Conservation (phyloP, 2,797 vertebrate genomes). For the Lindbergichthys nudifrons region DNA sequence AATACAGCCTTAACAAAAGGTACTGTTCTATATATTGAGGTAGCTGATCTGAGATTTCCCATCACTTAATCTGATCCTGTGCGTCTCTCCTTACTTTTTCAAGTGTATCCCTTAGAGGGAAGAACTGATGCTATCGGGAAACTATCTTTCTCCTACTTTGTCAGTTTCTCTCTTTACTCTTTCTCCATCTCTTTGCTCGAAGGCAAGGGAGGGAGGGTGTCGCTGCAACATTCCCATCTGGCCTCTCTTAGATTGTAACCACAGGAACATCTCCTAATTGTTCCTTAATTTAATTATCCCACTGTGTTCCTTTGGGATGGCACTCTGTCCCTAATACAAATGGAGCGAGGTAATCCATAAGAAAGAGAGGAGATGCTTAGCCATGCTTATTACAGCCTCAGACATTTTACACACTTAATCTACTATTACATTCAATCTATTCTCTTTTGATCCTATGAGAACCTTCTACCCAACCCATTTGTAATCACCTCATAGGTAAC, state of each 20-base stretch:
- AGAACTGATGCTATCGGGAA: slow-evolving; percentile 32
- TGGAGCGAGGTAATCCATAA: slow-evolving; percentile 74
- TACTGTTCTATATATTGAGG: slow-evolving; percentile 48
- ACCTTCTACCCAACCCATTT: slow-evolving; percentile 40
- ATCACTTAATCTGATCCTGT: slow-evolving; percentile 47
- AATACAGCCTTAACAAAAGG: slow-evolving; percentile 27
- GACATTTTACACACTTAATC: slow-evolving; percentile 80
- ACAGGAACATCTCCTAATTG: slow-evolving; percentile 68
- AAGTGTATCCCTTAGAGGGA: slow-evolving; percentile 44
- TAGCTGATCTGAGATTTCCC: slow-evolving; percentile 47
- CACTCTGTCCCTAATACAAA: slow-evolving; percentile 57
- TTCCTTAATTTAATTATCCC: slow-evolving; percentile 81
- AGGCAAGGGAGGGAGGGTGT: slow-evolving; percentile 8
- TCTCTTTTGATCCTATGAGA: slow-evolving; percentile 74
- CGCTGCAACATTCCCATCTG: slow-evolving; percentile 58
- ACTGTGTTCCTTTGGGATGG: slow-evolving; percentile 69
- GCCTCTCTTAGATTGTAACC: slow-evolving; percentile 59
- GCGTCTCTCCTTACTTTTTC: slow-evolving; percentile 29
- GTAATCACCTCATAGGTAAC: slow-evolving; percentile 77
- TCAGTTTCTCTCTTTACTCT: slow-evolving; percentile 18
- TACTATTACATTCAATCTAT: slow-evolving; percentile 81
- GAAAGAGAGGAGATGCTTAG: slow-evolving; percentile 74
- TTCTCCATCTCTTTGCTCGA: slow-evolving; percentile 33
- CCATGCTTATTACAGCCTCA: slow-evolving; percentile 76
- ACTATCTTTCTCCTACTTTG: slow-evolving; percentile 11